phyloP scores from a whole-genome alignment of 2,113 vertebrate genomes.

The Halcyon senegalensis region DNA sequence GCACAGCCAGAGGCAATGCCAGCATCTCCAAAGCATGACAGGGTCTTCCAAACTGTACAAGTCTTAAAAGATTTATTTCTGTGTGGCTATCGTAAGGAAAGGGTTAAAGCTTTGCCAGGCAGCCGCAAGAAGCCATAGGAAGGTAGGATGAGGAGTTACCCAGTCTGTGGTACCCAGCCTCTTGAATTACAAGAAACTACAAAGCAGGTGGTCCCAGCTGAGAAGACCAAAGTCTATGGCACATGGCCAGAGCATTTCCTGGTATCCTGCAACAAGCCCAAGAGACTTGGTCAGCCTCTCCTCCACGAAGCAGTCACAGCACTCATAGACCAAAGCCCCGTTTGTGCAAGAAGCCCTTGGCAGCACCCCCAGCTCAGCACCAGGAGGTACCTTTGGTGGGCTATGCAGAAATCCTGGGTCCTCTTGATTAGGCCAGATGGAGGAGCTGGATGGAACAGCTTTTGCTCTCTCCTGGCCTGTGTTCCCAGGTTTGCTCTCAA shows the following conservation, averaged over 20 bases:
- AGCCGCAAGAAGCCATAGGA: neutral
- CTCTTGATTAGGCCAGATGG: neutral
- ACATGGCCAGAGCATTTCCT: neutral
- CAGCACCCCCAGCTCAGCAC: neutral
- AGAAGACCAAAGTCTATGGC: neutral
- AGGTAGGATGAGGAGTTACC: neutral
- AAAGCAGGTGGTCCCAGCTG: neutral
- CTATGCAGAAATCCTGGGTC: neutral
- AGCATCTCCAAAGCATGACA: neutral
- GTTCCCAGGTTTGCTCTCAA: neutral
- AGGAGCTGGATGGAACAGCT: neutral
- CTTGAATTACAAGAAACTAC: neutral
- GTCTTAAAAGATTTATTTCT: neutral
- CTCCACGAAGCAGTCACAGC: neutral
- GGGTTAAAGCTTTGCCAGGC: neutral
- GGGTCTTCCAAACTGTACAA: neutral
- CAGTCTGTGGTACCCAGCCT: neutral
- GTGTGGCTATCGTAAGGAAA: neutral
- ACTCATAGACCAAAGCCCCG: neutral
- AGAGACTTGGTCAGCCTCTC: neutral
- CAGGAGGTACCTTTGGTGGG: neutral
- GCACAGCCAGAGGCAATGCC: neutral
- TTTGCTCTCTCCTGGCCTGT: neutral
- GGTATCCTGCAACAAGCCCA: neutral
- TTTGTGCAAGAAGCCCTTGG: neutral